phyloP scores from a whole-genome alignment of 2,888 invertebrate genomes.

The Tetragonisca angustula region DNA sequence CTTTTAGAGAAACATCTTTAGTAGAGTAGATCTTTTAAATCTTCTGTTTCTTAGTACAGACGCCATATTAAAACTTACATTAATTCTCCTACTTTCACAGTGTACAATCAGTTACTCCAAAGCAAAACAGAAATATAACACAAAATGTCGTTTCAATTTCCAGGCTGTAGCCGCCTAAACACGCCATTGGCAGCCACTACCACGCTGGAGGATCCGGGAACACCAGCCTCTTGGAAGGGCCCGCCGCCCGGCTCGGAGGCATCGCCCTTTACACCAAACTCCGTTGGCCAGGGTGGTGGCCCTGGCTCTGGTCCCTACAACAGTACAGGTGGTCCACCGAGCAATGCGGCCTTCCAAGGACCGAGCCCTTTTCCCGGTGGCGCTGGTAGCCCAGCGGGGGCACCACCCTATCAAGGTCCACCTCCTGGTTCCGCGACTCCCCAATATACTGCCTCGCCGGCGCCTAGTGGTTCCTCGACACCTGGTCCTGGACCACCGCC shows the following conservation, averaged over 20 bases:
- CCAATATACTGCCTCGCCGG: slow-evolving; percentile 94
- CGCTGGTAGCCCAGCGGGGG: slow-evolving; percentile 91
- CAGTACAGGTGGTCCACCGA: slow-evolving; percentile 82
- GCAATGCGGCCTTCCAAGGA: slow-evolving; percentile 86
- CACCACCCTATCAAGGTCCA: slow-evolving; percentile 89
- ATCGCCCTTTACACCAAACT: slow-evolving; percentile 88
- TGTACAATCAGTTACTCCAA: neutral
- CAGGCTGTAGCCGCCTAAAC: slow-evolving; percentile 92
- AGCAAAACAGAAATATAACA: slow-evolving; percentile 13
- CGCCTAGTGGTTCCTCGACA: slow-evolving; percentile 92
- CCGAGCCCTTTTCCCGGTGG: slow-evolving; percentile 87
- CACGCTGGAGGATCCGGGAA: slow-evolving; percentile 90
- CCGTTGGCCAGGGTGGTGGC: slow-evolving; percentile 86
- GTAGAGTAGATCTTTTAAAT: no score
- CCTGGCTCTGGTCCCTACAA: slow-evolving; percentile 84
- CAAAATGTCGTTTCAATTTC: slow-evolving; percentile 63
- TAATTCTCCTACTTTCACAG: no score
- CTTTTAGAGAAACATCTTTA: no score
- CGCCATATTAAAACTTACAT: neutral
- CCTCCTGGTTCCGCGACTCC: slow-evolving; percentile 91
- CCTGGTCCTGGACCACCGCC: slow-evolving; percentile 90
- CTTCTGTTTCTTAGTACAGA: neutral
- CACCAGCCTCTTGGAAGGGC: slow-evolving; percentile 91
- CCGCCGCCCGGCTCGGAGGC: slow-evolving; percentile 88
- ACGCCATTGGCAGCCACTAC: slow-evolving; percentile 85